Evolutionary conservation across 1,140 invertebrate species (phyloP).

Genomic region (Proales similis): DNA sequence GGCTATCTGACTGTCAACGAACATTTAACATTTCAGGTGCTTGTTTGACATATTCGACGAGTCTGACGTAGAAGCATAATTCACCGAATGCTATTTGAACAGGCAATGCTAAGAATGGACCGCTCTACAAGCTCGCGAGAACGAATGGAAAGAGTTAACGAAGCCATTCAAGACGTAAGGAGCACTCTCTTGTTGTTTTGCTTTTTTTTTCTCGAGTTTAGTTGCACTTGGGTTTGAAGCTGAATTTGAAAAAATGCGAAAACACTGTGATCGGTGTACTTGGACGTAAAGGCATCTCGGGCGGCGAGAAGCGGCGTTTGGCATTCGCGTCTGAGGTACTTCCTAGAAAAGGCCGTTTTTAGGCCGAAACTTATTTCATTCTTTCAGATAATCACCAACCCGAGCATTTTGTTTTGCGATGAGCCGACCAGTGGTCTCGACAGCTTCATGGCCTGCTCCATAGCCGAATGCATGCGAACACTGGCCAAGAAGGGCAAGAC

Average conservation of each 20-base stretch:
- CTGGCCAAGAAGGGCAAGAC: slow-evolving; percentile 75
- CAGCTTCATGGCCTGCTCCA: slow-evolving; percentile 81
- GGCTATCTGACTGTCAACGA: slow-evolving; percentile 57
- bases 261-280: slow-evolving; percentile 29
- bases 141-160: slow-evolving; percentile 72
- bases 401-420: slow-evolving; percentile 88
- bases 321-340: slow-evolving; percentile 90
- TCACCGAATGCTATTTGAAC: neutral
- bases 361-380: no score
- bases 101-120: slow-evolving; percentile 66
- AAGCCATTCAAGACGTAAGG: slow-evolving; percentile 69
- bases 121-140: slow-evolving; percentile 65
- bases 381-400: slow-evolving; percentile 80
- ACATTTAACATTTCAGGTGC: slow-evolving; percentile 55
- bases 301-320: slow-evolving; percentile 85
- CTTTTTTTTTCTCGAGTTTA: neutral
- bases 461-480: slow-evolving; percentile 66
- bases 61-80: neutral
- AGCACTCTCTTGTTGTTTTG: neutral
- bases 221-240: neutral
- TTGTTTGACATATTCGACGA: neutral
- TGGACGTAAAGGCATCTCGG: slow-evolving; percentile 75
- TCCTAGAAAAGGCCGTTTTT: no score
- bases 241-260: slow-evolving; percentile 31
- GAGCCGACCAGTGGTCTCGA: slow-evolving; percentile 61